A percentile compares a stretch with the other conserved stretches of the same genome.
phyloP scores from a whole-genome alignment of 2,888 invertebrate species.

The Acronicta leporina region DNA sequence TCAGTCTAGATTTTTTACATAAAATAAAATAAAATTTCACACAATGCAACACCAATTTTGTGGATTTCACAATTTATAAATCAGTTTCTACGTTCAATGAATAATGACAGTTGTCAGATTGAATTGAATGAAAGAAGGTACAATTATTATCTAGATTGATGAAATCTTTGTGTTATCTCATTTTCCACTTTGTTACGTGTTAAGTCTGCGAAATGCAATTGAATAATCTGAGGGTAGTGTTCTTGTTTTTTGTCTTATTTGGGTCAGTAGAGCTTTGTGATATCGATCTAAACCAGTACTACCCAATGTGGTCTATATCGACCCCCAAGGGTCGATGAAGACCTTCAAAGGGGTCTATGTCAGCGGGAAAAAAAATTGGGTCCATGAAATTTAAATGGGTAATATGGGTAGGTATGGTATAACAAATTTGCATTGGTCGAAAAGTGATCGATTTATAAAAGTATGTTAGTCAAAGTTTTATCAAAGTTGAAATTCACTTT shows the following conservation, averaged over 20 bases:
- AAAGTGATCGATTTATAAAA: too few species aligned
- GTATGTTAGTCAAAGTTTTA: too few species aligned
- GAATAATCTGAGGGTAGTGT: slow-evolving; percentile 21
- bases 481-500: too few species aligned
- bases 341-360: too few species aligned
- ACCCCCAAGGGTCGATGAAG: too few species aligned
- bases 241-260: background rate
- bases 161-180: slow-evolving; percentile 28
- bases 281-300: background rate
- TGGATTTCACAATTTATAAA: slow-evolving; percentile 48
- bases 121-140: slow-evolving; percentile 37
- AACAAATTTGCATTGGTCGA: too few species aligned
- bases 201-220: slow-evolving; percentile 11
- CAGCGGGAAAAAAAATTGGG: too few species aligned
- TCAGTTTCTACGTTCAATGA: slow-evolving; percentile 36
- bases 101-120: slow-evolving; percentile 36
- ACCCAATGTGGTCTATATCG: too few species aligned
- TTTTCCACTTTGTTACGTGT: slow-evolving; percentile 13
- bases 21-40: slow-evolving; percentile 26
- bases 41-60: slow-evolving; percentile 42
- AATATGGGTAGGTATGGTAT: too few species aligned
- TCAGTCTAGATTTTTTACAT: slow-evolving; percentile 49
- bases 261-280: background rate
- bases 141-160: slow-evolving; percentile 25
- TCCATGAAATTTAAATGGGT: too few species aligned